Evolutionary conservation across 2,797 vertebrate genomes (phyloP).

Genomic region (Myioborus melanocephalus): DNA sequence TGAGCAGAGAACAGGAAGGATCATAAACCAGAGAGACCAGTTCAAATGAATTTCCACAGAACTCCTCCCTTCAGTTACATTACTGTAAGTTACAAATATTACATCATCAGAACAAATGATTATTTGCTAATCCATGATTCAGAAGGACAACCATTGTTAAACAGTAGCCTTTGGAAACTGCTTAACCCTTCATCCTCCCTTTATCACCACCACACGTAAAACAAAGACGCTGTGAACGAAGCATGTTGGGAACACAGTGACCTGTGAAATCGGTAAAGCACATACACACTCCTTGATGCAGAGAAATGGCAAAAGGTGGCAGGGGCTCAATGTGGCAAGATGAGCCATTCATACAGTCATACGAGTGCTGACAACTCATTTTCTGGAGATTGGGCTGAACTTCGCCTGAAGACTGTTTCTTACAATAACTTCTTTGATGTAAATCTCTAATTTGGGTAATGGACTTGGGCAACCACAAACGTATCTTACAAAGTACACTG

Average conservation of each 20-base stretch:
- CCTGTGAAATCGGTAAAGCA: not conserved
- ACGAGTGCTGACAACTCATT: not conserved
- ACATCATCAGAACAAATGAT: constrained; percentile 58
- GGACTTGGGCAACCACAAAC: not conserved
- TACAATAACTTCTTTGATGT: not conserved
- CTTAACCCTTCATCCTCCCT: constrained; percentile 9
- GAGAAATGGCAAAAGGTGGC: not conserved
- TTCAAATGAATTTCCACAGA: constrained; percentile 48
- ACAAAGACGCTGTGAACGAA: not conserved
- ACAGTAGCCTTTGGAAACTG: constrained; percentile 2
- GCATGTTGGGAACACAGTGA: not conserved
- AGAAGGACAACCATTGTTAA: constrained; percentile 38
- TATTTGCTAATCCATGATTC: constrained; percentile 58
- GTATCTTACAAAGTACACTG: not conserved
- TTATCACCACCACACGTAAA: not conserved
- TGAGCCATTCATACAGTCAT: not conserved
- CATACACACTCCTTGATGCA: not conserved
- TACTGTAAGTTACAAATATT: constrained; percentile 53
- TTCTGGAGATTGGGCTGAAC: not conserved
- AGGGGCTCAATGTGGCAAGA: not conserved
- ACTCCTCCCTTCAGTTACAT: constrained; percentile 52
- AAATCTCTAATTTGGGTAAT: not conserved
- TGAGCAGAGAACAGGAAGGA: constrained; percentile 46
- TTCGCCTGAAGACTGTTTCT: not conserved
- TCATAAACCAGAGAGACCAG: constrained; percentile 57